These are phyloP conservation scores for Eublepharis macularius DNA, from an alignment of 2,113 vertebrate species.

Conservation along the genomic window DNA sequence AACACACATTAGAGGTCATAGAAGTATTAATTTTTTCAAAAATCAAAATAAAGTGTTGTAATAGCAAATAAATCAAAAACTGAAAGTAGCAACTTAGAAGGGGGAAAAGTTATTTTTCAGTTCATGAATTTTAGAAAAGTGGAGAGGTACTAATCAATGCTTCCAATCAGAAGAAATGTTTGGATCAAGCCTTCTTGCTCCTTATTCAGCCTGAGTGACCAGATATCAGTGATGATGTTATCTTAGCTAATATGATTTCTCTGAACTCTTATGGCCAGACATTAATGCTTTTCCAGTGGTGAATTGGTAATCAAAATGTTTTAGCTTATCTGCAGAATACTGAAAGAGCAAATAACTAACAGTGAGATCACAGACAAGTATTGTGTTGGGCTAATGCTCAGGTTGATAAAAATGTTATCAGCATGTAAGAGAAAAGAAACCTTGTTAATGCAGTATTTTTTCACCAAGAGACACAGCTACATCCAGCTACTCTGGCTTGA, in stretches of 20 bases:
- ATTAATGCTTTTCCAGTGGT: slow-evolving; percentile 10
- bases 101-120: not conserved
- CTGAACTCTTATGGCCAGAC: not conserved
- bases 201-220: slow-evolving; percentile 17
- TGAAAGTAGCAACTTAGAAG: not conserved
- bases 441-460: not conserved
- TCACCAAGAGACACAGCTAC: not conserved
- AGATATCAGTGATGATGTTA: not conserved
- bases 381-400: slow-evolving; percentile 8
- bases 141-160: slow-evolving; percentile 6
- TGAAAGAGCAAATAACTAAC: slow-evolving; percentile 19
- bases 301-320: slow-evolving; percentile 12
- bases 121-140: not conserved
- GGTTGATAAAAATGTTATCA: slow-evolving; percentile 9
- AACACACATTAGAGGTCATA: not conserved
- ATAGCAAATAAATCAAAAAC: not conserved
- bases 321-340: slow-evolving; percentile 6
- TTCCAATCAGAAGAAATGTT: not conserved
- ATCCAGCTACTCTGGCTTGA: not conserved
- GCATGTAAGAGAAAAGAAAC: slow-evolving; percentile 16
- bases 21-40: not conserved
- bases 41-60: not conserved
- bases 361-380: not conserved
- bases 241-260: slow-evolving; percentile 15
- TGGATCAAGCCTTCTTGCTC: not conserved